Percentiles rank a stretch among this genome's conserved stretches.
phyloP scores from a whole-genome alignment of 2,113 vertebrate species.

The Vanacampus margaritifer region DNA sequence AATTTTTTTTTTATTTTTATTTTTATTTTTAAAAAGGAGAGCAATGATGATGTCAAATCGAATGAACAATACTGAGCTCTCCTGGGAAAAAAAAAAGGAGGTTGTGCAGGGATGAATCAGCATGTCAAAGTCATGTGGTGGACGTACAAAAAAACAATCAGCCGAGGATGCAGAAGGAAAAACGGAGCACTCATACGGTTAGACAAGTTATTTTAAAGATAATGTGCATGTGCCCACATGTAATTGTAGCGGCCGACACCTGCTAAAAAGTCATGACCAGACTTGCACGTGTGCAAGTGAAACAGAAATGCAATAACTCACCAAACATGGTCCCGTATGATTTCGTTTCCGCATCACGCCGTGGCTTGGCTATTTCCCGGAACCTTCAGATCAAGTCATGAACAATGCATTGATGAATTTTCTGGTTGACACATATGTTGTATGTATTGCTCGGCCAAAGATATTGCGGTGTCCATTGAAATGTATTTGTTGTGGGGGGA shows the following conservation, averaged over 20 bases:
- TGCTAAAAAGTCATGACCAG: slow-evolving; percentile 65
- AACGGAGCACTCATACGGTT: not conserved
- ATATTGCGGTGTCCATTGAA: too few relatives aligned
- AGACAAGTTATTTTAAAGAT: not conserved
- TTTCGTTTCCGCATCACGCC: not conserved
- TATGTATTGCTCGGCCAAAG: too few relatives aligned
- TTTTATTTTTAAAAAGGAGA: too few relatives aligned
- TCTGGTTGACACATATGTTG: too few relatives aligned
- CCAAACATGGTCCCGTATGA: not conserved
- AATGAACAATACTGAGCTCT: too few relatives aligned
- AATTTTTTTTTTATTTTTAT: too few relatives aligned
- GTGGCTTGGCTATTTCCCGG: not conserved
- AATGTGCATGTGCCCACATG: slow-evolving; percentile 1
- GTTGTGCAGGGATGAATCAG: slow-evolving; percentile 25
- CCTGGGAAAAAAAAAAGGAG: too few relatives aligned
- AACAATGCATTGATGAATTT: too few relatives aligned
- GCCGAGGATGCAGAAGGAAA: not conserved
- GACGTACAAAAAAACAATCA: not conserved
- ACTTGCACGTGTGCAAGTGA: slow-evolving; percentile 39
- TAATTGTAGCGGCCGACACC: slow-evolving; percentile 50
- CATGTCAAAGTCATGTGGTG: slow-evolving; percentile 21
- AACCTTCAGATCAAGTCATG: not conserved
- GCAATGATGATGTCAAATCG: too few relatives aligned
- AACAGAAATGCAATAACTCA: slow-evolving; percentile 23
- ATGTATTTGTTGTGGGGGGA: too few relatives aligned